Conservation (phyloP, 2,797 vertebrate species). For the Lateolabrax maculatus region DNA sequence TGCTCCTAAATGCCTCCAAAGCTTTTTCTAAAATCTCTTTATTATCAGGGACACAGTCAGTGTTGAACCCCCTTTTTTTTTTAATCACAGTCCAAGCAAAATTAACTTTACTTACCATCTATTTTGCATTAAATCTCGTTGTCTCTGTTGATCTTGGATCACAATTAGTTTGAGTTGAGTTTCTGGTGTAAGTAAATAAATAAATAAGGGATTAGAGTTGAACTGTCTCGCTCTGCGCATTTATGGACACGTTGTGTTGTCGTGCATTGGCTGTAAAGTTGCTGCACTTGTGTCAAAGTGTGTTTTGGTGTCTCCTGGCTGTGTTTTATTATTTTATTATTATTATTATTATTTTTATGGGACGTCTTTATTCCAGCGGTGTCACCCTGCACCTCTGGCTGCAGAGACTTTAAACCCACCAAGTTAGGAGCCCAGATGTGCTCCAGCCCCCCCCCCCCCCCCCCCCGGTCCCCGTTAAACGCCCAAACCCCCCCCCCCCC, state of each 20-base stretch:
- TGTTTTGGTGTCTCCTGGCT: neutral
- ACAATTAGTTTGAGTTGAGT: no score
- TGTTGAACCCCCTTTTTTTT: neutral
- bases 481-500: conserved; percentile 6
- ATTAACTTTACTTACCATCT: neutral
- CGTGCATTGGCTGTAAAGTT: conserved; percentile 14
- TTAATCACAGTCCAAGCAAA: no score
- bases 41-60: neutral
- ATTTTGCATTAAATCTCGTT: accelerated
- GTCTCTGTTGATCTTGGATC: no score
- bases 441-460: neutral
- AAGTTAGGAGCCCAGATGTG: neutral
- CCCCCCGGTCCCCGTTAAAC: neutral
- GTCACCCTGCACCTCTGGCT: conserved; percentile 14
- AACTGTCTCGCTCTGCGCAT: neutral
- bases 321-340: no score
- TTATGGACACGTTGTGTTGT: conserved; percentile 14
- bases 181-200: no score
- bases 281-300: neutral
- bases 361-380: neutral
- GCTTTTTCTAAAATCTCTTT: neutral
- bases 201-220: no score
- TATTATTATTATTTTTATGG: no score
- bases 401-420: neutral
- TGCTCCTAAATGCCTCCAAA: neutral